Evolutionary conservation across 2,797 vertebrate species (phyloP).

Genomic region (Myotis daubentonii): DNA sequence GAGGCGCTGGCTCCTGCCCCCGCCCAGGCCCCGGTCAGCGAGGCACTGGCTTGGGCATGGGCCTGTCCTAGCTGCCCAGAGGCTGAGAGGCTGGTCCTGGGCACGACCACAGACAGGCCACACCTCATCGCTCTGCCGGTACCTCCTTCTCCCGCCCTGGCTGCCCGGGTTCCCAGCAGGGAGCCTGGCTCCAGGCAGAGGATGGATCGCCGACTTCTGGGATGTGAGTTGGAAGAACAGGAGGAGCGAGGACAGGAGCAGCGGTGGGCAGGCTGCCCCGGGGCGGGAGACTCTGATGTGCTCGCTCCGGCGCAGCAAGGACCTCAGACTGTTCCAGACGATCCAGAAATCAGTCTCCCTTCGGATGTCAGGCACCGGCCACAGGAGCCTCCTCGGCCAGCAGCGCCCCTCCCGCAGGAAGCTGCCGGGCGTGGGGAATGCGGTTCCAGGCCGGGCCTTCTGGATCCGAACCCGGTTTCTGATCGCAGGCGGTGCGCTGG

Average conservation of each 20-base stretch:
- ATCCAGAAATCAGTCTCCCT: slow-evolving; percentile 57
- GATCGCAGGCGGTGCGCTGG: slow-evolving; percentile 1
- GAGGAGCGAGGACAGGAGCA: neutral
- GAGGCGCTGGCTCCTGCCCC: too few relatives aligned
- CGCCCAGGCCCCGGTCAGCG: too few relatives aligned
- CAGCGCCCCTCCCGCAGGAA: neutral
- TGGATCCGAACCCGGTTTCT: neutral
- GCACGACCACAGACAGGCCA: neutral
- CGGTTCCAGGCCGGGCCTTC: neutral
- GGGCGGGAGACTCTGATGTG: neutral
- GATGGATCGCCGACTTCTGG: neutral
- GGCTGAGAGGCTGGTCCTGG: neutral
- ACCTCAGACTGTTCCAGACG: slow-evolving; percentile 63
- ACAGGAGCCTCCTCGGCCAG: neutral
- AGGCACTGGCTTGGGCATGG: too few relatives aligned
- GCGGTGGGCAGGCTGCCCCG: neutral
- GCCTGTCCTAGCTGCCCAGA: too few relatives aligned
- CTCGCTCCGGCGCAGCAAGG: neutral
- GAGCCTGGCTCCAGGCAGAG: neutral
- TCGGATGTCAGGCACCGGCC: neutral
- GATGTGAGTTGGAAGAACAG: neutral
- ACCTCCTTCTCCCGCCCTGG: neutral
- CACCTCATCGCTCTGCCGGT: fast-evolving
- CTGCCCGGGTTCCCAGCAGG: neutral
- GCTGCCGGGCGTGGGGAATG: slow-evolving; percentile 32